These are phyloP conservation scores for Enteromius fasciolatus DNA, from an alignment of 2,797 vertebrate genomes.

Conservation along the genomic window DNA sequence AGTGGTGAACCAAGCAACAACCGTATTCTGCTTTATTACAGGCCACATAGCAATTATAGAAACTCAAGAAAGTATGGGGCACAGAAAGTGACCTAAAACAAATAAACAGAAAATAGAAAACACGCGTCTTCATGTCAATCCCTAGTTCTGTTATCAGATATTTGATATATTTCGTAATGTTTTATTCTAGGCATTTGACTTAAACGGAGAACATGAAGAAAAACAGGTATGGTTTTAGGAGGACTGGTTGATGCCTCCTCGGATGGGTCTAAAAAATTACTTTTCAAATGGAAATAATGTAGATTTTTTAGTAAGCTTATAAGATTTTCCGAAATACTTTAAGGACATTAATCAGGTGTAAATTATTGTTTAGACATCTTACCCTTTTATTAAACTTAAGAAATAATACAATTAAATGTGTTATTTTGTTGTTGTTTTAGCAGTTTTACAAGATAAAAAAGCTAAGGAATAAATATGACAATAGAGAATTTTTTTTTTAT, in stretches of 20 bases:
- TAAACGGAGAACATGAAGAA: background rate
- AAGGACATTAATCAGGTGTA: background rate
- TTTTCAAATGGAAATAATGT: no score
- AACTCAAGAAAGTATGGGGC: background rate
- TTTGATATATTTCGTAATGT: background rate
- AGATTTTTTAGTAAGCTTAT: no score
- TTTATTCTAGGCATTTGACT: background rate
- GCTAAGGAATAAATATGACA: background rate
- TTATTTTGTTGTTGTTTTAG: background rate
- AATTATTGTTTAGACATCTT: background rate
- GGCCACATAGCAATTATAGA: background rate
- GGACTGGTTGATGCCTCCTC: background rate
- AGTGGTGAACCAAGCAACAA: constrained; percentile 10
- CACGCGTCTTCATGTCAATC: no score
- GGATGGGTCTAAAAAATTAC: background rate
- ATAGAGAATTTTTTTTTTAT: no score
- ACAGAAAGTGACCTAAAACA: background rate
- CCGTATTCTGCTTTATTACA: background rate
- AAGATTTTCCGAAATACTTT: background rate
- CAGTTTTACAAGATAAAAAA: background rate
- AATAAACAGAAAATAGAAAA: background rate
- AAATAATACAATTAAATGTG: background rate
- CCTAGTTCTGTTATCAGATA: background rate
- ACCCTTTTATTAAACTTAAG: background rate
- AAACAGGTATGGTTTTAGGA: background rate